Percentiles rank a stretch among this genome's conserved stretches.
Evolutionary conservation across 2,888 invertebrate genomes (phyloP).

Genomic region (Bimastos eiseni): DNA sequence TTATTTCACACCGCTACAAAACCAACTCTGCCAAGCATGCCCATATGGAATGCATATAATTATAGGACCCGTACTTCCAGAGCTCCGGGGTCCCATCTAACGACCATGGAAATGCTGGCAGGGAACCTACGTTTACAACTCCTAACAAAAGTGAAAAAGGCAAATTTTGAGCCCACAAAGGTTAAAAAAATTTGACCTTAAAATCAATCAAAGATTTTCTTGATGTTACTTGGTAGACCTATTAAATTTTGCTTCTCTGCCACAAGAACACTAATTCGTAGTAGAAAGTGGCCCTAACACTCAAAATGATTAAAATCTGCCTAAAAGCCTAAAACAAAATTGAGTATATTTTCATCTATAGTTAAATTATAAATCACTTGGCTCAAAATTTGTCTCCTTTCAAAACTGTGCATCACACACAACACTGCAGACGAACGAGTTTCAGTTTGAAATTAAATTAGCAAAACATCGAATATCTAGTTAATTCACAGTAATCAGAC

Average conservation of each 20-base stretch:
- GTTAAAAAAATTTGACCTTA: background rate
- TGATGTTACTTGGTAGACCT: too few relatives aligned
- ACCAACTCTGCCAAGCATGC: background rate
- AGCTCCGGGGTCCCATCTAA: too few relatives aligned
- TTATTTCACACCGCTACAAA: background rate
- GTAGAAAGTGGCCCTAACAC: background rate
- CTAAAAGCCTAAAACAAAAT: background rate
- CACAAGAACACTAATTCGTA: background rate
- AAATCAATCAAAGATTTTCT: background rate
- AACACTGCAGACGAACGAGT: background rate
- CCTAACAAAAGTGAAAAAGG: background rate
- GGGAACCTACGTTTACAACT: background rate
- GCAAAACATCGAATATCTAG: background rate
- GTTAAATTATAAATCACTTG: background rate
- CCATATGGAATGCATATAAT: too few relatives aligned
- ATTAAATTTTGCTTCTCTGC: too few relatives aligned
- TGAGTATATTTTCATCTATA: background rate
- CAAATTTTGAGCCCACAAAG: background rate
- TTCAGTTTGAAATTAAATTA: background rate
- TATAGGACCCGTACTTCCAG: too few relatives aligned
- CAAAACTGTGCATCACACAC: background rate
- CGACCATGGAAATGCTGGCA: too few relatives aligned
- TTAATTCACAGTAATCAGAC: background rate
- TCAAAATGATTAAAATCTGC: background rate
- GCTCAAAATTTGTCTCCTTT: slow-evolving; percentile 17